Evolutionary conservation across 2,113 vertebrate species (phyloP).

Genomic region (Saimiri boliviensis): DNA sequence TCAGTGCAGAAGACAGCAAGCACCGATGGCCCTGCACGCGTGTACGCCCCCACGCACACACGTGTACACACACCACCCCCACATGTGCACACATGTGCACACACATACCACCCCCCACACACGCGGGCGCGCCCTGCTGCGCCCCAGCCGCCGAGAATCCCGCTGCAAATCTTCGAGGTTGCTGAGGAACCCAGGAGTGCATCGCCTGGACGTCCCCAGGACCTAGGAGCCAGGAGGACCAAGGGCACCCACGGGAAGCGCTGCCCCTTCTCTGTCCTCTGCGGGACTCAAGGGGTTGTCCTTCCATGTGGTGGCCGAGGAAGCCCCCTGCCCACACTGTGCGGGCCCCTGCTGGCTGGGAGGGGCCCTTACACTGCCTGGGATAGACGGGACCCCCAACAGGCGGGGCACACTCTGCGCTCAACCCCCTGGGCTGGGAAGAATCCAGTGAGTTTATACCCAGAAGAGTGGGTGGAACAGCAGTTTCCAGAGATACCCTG

Average conservation of each 20-base stretch:
- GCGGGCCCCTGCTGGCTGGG: too few relatives aligned
- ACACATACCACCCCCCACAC: neutral
- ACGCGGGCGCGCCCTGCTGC: neutral
- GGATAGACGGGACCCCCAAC: too few relatives aligned
- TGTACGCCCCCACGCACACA: neutral
- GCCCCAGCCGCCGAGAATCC: neutral
- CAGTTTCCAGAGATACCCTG: neutral
- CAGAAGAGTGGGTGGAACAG: neutral
- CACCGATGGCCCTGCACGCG: neutral
- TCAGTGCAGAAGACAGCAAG: neutral
- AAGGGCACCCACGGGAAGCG: too few relatives aligned
- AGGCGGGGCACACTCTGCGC: too few relatives aligned
- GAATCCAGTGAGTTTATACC: neutral
- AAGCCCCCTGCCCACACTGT: neutral
- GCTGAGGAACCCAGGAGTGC: neutral
- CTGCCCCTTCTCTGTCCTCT: too few relatives aligned
- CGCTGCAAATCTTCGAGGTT: neutral
- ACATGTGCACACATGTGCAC: neutral
- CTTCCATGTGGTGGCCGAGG: too few relatives aligned
- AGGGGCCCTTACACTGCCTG: too few relatives aligned
- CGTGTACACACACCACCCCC: too few relatives aligned
- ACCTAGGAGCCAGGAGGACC: neutral
- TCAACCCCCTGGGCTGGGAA: neutral
- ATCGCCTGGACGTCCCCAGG: neutral
- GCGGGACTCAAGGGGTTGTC: too few relatives aligned